Percentiles rank a stretch among this genome's conserved stretches.
phyloP scores from a whole-genome alignment of 2,113 vertebrate genomes.

The Phalacrocorax carbo region DNA sequence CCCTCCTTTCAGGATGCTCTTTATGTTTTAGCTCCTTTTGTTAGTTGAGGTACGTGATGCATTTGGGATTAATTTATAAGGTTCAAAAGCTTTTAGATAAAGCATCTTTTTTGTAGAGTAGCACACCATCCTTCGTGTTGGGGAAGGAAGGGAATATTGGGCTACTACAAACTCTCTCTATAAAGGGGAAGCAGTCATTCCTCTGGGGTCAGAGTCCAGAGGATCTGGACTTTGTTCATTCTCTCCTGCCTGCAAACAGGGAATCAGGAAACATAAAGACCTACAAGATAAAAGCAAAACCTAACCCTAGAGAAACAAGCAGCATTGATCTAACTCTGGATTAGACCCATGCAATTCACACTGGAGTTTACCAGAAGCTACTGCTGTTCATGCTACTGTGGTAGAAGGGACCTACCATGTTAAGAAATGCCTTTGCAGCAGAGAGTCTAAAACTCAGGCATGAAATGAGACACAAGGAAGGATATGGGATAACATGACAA shows the following conservation, averaged over 20 bases:
- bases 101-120: background rate
- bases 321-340: background rate
- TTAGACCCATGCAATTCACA: background rate
- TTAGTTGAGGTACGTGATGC: background rate
- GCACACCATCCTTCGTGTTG: background rate
- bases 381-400: background rate
- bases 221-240: conserved; percentile 2
- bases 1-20: background rate
- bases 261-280: background rate
- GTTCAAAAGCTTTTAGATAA: conserved; percentile 10
- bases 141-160: background rate
- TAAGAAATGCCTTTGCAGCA: background rate
- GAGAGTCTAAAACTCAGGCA: background rate
- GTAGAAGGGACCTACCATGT: background rate
- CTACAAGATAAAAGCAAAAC: conserved; percentile 1
- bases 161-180: background rate
- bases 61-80: background rate
- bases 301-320: background rate
- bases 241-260: background rate
- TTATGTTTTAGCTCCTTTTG: background rate
- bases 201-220: background rate
- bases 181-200: background rate
- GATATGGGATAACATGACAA: background rate
- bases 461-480: background rate
- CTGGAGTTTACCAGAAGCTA: background rate